Base-by-base conservation (phyloP, 2,888 invertebrate genomes). In the Drosophila meridiana region DNA sequence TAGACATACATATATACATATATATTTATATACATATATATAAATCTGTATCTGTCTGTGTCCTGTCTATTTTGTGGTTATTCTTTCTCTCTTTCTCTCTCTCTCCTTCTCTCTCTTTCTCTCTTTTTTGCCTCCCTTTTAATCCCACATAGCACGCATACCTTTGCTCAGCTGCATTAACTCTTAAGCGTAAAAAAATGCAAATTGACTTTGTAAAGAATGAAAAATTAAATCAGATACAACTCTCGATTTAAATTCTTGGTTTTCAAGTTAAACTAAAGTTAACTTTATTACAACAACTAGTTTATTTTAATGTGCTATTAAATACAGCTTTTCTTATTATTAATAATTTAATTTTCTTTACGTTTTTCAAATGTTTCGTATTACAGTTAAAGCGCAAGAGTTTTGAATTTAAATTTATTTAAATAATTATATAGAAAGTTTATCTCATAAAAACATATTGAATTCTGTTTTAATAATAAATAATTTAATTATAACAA, bases 131-230 rank as follows among this genome's bases (percentile, higher is more conserved):
- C 2, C 4, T 36, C 20, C 20, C 52, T 52, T 34, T 34, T 34
- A 52, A 34, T 11, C 34, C 11, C 14, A 34, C 34, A 34, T 6
- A 9, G 34, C 52, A 34, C 20, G 52, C 34, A 52, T 52, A 52
- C 52, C 52, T 52, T 52, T 52, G 4, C 52, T n/a, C 52, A 20
- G 52, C 52, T 52, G 52, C 52, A 52, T 52, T 52, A 52, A 11
- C 34, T 34, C 34, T 34, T 11, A 34, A 52, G 52, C 52, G 52
- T 7, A 34, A 6, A 52, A 52, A 52, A 52, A 52, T 52, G 20
- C 6, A 52, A 52, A 52, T 52, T 52, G 20, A 13, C 52, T 52
- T 34, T 3, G 52, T 11, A 52, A 20, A 52, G 34, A 52, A 13
- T 36, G 34, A 7, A 36, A 36, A 52, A 36, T 36, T 3, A 52